A percentile compares a stretch with the other conserved stretches of the same genome.
Conservation (phyloP, 2,113 vertebrate genomes). For the Pterophyllum scalare region DNA sequence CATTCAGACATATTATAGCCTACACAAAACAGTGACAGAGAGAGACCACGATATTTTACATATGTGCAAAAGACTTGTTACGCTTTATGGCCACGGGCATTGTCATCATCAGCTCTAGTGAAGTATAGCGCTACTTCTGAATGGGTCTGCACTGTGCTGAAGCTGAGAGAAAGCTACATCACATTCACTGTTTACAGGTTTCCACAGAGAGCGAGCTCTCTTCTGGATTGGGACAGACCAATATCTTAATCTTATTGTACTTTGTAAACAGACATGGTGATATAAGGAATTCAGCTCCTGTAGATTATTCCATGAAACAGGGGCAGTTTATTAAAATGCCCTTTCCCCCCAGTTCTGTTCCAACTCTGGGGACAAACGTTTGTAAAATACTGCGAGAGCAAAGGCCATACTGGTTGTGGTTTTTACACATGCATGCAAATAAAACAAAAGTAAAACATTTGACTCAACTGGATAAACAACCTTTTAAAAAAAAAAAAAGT, state of each 20-base stretch:
- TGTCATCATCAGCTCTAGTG: background rate
- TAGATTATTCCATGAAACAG: background rate
- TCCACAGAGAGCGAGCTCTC: background rate
- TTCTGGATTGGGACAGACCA: background rate
- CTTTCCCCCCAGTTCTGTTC: background rate
- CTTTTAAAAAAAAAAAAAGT: background rate
- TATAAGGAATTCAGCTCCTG: background rate
- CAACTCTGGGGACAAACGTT: background rate
- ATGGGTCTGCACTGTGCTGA: background rate
- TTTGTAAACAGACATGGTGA: background rate
- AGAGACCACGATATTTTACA: background rate
- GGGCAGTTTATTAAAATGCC: background rate
- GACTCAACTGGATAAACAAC: background rate
- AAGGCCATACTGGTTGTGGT: fast-evolving
- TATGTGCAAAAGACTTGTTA: slow-evolving; percentile 1
- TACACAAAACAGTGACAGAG: background rate
- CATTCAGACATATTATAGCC: background rate
- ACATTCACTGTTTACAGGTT: background rate
- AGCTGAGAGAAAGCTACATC: background rate
- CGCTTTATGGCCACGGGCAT: background rate
- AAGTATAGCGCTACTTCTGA: background rate
- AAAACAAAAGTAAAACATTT: background rate
- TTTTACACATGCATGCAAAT: background rate
- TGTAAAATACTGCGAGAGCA: fast-evolving
- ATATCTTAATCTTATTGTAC: background rate